Evolutionary conservation across 2,888 invertebrate genomes (phyloP).

Genomic region (Dyspetes luteomarginatus): DNA sequence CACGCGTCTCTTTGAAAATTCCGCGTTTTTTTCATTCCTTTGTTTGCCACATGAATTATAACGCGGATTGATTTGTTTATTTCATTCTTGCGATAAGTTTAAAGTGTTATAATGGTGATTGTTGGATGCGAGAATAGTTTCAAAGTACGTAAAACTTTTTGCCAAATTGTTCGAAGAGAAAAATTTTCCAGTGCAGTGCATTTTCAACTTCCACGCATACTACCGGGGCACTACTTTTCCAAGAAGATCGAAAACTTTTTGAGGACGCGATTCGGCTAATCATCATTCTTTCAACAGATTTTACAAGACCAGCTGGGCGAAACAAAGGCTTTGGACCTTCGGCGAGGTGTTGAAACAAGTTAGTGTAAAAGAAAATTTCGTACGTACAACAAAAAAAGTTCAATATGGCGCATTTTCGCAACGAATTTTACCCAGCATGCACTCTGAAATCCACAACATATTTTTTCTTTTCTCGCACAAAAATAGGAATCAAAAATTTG

Average conservation of each 20-base stretch:
- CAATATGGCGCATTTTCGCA: not conserved
- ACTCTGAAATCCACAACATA: no score
- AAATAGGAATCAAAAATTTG: no score
- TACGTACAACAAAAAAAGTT: no score
- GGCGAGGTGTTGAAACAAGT: no score
- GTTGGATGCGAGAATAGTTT: no score
- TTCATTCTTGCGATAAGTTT: not conserved
- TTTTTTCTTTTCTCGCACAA: no score
- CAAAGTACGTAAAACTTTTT: not conserved
- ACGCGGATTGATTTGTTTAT: not conserved
- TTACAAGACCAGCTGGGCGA: not conserved
- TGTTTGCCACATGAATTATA: not conserved
- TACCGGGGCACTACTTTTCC: not conserved
- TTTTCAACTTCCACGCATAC: not conserved
- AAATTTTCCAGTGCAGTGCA: not conserved
- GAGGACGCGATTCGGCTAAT: not conserved
- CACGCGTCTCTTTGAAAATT: not conserved
- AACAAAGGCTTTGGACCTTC: no score
- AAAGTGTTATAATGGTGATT: no score
- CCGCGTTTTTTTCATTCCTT: not conserved
- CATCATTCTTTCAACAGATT: not conserved
- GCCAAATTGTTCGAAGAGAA: not conserved
- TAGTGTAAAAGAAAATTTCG: no score
- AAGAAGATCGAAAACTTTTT: not conserved
- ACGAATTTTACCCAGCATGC: not conserved